A percentile compares a stretch with the other conserved stretches of the same genome.
These are phyloP conservation scores for Motacilla alba DNA, from an alignment of 2,113 vertebrate genomes.

Conservation along the genomic window DNA sequence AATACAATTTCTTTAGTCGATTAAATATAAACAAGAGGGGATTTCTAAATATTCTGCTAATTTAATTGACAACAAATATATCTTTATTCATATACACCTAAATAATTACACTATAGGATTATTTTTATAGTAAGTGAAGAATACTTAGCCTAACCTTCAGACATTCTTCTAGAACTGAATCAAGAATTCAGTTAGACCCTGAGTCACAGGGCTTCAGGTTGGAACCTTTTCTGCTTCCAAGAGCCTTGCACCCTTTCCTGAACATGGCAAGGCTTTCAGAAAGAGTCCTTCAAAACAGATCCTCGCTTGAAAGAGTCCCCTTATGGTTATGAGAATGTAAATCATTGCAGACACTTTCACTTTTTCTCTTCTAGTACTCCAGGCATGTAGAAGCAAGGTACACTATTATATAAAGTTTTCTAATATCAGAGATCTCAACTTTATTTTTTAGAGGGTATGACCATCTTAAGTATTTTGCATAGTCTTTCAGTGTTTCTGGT, in stretches of 20 bases:
- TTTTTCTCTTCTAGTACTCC: not conserved
- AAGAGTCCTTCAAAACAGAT: not conserved
- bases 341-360: not conserved
- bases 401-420: rapidly evolving
- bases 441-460: not conserved
- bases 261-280: not conserved
- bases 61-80: not conserved
- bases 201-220: not conserved
- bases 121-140: not conserved
- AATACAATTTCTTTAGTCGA: not conserved
- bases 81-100: not conserved
- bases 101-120: not conserved
- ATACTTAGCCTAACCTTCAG: not conserved
- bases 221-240: not conserved
- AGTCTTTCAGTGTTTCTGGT: not conserved
- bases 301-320: not conserved
- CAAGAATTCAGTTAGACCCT: not conserved
- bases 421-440: not conserved
- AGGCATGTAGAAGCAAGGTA: not conserved
- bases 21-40: not conserved
- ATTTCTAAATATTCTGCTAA: not conserved
- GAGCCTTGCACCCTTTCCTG: not conserved
- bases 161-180: not conserved
- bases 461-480: not conserved
- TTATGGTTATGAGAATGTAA: not conserved